Percentiles rank a stretch among this genome's conserved stretches.
Evolutionary conservation across 1,140 invertebrate species (phyloP).

Genomic region (Papilio aristodemus): DNA sequence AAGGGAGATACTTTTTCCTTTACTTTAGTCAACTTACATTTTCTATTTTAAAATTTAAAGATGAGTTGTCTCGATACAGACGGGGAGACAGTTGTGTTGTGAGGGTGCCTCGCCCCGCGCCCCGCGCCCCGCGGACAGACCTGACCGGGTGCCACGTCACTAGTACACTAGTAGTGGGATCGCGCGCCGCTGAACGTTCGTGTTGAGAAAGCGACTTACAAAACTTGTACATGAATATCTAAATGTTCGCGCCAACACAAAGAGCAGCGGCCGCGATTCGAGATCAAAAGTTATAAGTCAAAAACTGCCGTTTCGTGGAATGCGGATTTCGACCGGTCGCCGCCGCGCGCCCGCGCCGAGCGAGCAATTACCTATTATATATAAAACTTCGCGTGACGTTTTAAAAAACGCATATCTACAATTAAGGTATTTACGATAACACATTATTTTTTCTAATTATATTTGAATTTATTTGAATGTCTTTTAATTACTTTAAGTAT

Average conservation of each 20-base stretch:
- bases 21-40: background rate
- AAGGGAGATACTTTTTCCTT: background rate
- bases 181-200: background rate
- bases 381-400: background rate
- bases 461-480: background rate
- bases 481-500: slow-evolving; percentile 11
- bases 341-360: background rate
- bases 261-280: slow-evolving; percentile 57
- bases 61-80: background rate
- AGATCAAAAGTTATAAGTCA: slow-evolving; percentile 57
- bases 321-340: slow-evolving; percentile 25
- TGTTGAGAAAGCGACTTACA: slow-evolving; percentile 7
- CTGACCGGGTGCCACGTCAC: background rate
- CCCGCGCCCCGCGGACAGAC: background rate
- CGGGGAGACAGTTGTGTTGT: background rate
- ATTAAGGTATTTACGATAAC: background rate
- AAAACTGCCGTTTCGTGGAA: slow-evolving; percentile 25
- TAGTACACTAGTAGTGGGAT: background rate
- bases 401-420: background rate
- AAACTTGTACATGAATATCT: slow-evolving; percentile 21
- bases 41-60: background rate
- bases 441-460: too few relatives aligned
- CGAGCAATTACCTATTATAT: background rate
- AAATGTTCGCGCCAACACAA: slow-evolving; percentile 36
- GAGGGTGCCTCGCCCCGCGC: background rate